Evolutionary conservation across 1,140 invertebrate genomes (phyloP), one percentile per base, ranked within the genome.

Genomic region (Drosophila punjabiensis): DNA sequence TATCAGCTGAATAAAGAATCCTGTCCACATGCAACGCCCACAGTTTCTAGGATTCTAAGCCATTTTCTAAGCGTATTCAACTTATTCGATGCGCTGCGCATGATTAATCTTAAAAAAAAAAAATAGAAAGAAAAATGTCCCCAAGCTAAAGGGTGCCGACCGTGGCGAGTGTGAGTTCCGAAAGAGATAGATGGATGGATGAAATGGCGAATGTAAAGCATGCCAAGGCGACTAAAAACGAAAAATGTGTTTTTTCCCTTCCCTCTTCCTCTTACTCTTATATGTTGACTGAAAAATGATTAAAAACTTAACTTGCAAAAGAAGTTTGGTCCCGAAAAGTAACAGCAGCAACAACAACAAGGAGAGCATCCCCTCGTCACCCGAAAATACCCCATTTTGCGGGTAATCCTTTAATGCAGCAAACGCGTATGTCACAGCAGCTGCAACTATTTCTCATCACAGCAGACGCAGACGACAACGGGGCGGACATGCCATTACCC

Each of bases 391-490:
- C 70, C 56, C 41, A 59, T 62, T 71, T 78, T 73, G 80, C 47
- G 81, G 81, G 81, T 83, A 83, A 83, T 83, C 81, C 81, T 83
- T 83, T 83, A 83, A 83, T 83, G 81, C 81, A 80, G 81, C 81
- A 84, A 74, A 77, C 81, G 81, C 81, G 81, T 84, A 80, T 84
- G 81, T 84, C 81, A 83, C 81, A 83, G 81, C 81, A 83, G 81
- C 81, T 83, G 81, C 81, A 83, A 83, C 81, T 83, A 83, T 83
- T 83, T 83, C 81, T 83, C 81, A 83, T 83, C 81, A 79, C 81
- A 79, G 62, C 65, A 69, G 53, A 83, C 69, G 50, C 53, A 70
- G 70, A 79, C 56, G 76, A 70, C 53, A 79, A 37, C 43, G 65
- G 80, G 60, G 76, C 61, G 68, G 82, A 81, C 82, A 84, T 62